Percentiles rank a stretch among this genome's conserved stretches.
phyloP scores from a whole-genome alignment of 1,140 invertebrate species.

The Drosophila pseudoananassae region DNA sequence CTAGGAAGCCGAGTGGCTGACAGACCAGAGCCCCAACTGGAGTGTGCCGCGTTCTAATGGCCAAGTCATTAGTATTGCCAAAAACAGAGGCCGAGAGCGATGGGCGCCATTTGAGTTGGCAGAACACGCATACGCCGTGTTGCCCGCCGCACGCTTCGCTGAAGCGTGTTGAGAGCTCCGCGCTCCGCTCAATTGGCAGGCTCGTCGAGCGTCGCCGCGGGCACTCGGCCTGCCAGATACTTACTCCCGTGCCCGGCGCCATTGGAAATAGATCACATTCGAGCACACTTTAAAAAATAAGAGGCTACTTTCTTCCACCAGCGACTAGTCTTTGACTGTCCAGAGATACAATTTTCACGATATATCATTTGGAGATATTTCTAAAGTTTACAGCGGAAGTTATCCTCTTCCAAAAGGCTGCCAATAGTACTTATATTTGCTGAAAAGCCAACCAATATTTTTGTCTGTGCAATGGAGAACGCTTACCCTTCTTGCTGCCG shows the following conservation, averaged over 20 bases:
- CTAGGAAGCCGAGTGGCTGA: conserved; percentile 33
- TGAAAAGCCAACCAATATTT: background rate
- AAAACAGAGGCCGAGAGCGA: conserved; percentile 11
- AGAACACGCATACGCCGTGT: conserved; percentile 72
- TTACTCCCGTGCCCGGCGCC: conserved; percentile 39
- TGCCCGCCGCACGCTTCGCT: conserved; percentile 66
- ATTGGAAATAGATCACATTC: conserved; percentile 17
- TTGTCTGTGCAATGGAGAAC: background rate
- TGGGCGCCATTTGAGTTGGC: conserved; percentile 63
- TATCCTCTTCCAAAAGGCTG: too few relatives aligned
- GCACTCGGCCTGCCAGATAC: conserved; percentile 8
- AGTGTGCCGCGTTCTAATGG: conserved; percentile 39
- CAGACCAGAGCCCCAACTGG: conserved; percentile 36
- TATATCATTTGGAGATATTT: too few relatives aligned
- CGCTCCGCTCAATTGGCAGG: conserved; percentile 73
- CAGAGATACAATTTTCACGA: too few relatives aligned
- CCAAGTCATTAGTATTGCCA: conserved; percentile 42
- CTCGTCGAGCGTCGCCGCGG: conserved; percentile 61
- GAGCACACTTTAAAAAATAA: conserved; percentile 8
- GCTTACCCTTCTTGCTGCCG: conserved; percentile 65
- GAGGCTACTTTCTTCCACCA: too few relatives aligned
- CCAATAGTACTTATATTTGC: background rate
- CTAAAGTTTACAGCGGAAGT: too few relatives aligned
- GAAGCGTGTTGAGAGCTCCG: conserved; percentile 75
- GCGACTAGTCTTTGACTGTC: too few relatives aligned